These are phyloP conservation scores for Boulengeromyrus knoepffleri DNA, from an alignment of 2,113 vertebrate species.

Conservation along the genomic window DNA sequence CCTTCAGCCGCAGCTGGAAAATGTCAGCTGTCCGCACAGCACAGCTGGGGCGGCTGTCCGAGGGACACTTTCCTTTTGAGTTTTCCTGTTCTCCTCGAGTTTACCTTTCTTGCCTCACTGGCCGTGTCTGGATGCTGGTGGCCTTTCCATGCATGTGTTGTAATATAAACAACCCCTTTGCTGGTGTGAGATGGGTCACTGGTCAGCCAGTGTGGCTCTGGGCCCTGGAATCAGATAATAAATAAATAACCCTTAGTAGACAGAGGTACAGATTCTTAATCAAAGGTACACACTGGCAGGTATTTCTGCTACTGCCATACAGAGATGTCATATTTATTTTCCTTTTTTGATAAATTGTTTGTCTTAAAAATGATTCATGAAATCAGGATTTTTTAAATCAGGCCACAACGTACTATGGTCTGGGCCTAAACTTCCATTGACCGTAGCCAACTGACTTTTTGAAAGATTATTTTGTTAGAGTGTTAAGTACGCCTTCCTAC, in stretches of 20 bases:
- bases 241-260: not conserved
- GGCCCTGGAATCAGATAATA: not conserved
- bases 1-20: not conserved
- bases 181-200: conserved; percentile 45
- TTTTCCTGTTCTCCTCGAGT: not conserved
- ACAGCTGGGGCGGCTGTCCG: not conserved
- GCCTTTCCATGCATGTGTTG: not conserved
- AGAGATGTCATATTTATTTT: not conserved
- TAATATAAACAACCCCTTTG: conserved; percentile 38
- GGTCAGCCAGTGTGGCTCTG: not conserved
- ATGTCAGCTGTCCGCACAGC: not conserved
- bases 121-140: conserved; percentile 4
- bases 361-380: not conserved
- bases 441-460: not conserved
- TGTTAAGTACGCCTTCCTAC: not conserved
- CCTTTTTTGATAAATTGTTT: not conserved
- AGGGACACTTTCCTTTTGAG: not conserved
- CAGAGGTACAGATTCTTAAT: not conserved
- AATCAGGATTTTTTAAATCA: not conserved
- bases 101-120: not conserved
- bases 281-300: not conserved
- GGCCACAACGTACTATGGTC: not conserved
- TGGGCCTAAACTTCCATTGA: not conserved
- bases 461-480: not conserved
- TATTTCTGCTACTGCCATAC: not conserved